These are phyloP conservation scores for Aspidiotus rigidus DNA, from an alignment of 2,888 invertebrate species.

Conservation along the genomic window DNA sequence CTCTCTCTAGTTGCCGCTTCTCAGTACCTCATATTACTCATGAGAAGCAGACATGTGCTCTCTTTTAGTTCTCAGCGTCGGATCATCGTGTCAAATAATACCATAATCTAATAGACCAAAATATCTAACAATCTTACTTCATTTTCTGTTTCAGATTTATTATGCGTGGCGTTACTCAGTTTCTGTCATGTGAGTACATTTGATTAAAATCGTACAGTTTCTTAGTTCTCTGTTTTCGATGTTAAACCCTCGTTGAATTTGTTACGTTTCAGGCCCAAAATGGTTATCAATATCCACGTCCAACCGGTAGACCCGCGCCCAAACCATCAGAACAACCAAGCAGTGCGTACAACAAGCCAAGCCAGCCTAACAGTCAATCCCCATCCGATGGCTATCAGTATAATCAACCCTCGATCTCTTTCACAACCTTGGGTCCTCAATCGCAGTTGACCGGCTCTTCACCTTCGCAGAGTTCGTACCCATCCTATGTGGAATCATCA, in stretches of 20 bases:
- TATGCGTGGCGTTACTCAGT: constrained; percentile 23
- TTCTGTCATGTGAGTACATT: constrained; percentile 8
- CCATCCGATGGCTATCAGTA: constrained; percentile 28
- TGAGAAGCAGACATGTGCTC: no score
- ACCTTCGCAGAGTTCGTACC: constrained; percentile 9
- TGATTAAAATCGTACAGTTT: not conserved
- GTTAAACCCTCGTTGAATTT: not conserved
- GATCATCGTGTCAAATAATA: no score
- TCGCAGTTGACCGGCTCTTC: constrained; percentile 13
- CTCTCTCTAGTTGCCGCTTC: no score
- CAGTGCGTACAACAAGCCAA: constrained; percentile 1
- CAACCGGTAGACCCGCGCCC: constrained; percentile 14
- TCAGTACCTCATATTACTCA: no score
- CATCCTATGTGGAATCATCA: not conserved
- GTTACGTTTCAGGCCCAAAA: constrained; percentile 25
- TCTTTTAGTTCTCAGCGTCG: no score
- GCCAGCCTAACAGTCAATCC: constrained; percentile 18
- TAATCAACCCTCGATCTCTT: constrained; percentile 11
- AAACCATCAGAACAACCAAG: constrained; percentile 6
- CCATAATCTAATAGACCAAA: no score
- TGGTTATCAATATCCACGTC: constrained; percentile 30
- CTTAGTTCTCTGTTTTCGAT: not conserved
- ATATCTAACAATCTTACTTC: constrained; percentile 3
- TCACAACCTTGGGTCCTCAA: constrained; percentile 6
- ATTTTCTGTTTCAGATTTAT: constrained; percentile 20